A percentile compares a stretch with the other conserved stretches of the same genome.
Conservation (phyloP, 2,113 vertebrate species). For the Grammomys surdaster region DNA sequence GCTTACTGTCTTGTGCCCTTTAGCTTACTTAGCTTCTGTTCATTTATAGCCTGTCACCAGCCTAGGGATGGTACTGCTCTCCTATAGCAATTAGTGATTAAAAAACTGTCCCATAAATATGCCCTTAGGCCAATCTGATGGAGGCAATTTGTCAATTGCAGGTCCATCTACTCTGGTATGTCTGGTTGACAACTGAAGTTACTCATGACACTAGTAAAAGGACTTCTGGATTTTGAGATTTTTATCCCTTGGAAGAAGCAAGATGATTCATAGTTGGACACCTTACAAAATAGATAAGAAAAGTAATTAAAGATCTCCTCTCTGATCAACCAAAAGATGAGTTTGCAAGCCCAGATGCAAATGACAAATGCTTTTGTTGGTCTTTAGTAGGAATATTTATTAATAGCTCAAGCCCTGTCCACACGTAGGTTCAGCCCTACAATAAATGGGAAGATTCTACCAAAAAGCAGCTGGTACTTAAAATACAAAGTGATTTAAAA, state of each 20-base stretch:
- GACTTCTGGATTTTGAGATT: background rate
- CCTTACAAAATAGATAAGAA: background rate
- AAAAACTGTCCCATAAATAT: background rate
- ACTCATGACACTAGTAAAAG: background rate
- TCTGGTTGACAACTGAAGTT: background rate
- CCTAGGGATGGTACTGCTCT: background rate
- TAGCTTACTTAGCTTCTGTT: background rate
- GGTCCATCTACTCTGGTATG: background rate
- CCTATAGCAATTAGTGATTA: background rate
- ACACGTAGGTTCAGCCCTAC: background rate
- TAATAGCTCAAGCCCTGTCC: background rate
- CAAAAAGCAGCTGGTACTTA: background rate
- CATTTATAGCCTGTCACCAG: background rate
- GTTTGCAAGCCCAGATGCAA: background rate
- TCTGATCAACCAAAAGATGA: background rate
- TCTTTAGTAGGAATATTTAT: background rate
- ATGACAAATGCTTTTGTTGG: background rate
- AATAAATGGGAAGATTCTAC: background rate
- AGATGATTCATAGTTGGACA: background rate
- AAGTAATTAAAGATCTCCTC: background rate
- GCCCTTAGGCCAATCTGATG: background rate
- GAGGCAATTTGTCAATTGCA: background rate
- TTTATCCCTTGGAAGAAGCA: background rate
- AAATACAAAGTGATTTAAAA: background rate
- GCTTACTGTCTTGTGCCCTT: background rate